phyloP scores from a whole-genome alignment of 2,113 vertebrate species.

The Lota lota region DNA sequence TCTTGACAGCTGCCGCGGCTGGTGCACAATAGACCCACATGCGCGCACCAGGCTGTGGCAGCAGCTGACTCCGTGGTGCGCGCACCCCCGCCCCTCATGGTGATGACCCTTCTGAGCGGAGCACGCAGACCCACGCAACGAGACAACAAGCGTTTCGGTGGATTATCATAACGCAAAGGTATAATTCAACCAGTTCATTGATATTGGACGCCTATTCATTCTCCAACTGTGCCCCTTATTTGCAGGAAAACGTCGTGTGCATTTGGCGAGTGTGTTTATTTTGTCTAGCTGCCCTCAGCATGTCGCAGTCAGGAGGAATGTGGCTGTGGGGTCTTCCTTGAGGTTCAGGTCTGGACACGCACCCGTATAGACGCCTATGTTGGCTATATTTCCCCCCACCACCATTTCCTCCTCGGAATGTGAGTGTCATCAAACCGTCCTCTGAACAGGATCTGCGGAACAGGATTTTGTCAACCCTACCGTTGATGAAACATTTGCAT shows the following conservation, averaged over 20 bases:
- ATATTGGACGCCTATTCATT: too few relatives aligned
- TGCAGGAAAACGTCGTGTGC: too few relatives aligned
- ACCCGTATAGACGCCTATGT: not conserved
- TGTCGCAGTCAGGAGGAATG: not conserved
- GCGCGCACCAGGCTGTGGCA: not conserved
- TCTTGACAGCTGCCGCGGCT: not conserved
- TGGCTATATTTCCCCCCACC: not conserved
- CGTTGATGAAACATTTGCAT: not conserved
- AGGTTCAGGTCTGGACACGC: not conserved
- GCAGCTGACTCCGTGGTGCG: not conserved
- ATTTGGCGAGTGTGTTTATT: too few relatives aligned
- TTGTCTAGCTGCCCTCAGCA: too few relatives aligned
- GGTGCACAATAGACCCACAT: not conserved
- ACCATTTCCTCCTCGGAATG: not conserved
- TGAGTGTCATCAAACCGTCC: not conserved
- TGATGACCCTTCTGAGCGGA: not conserved
- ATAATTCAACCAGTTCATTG: too few relatives aligned
- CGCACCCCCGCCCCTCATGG: not conserved
- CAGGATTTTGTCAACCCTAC: not conserved
- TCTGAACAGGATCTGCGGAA: not conserved
- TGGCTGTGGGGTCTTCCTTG: not conserved
- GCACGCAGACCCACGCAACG: not conserved
- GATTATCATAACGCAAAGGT: not conserved
- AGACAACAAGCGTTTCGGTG: not conserved
- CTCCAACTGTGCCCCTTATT: too few relatives aligned